Percentiles rank a stretch among this genome's conserved stretches.
phyloP scores from a whole-genome alignment of 1,140 invertebrate genomes.

The Megalopta genalis region DNA sequence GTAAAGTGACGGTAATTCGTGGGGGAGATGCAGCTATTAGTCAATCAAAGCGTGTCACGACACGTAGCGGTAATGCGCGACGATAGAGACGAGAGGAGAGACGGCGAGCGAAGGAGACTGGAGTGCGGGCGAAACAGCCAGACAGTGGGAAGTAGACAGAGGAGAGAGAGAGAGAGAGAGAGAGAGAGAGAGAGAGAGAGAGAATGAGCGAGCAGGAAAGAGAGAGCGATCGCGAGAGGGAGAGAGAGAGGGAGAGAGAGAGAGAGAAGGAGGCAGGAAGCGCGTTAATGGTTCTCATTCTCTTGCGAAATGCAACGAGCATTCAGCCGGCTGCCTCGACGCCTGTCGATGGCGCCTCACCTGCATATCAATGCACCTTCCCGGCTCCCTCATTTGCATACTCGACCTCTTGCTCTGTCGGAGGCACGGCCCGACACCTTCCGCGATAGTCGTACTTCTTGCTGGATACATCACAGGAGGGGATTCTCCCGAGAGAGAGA shows the following conservation, averaged over 20 bases:
- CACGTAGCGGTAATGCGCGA: slow-evolving; percentile 14
- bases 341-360: slow-evolving; percentile 61
- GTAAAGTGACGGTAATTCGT: slow-evolving; percentile 29
- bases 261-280: slow-evolving; percentile 12
- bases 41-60: slow-evolving; percentile 38
- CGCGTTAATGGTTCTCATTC: slow-evolving; percentile 55
- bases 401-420: slow-evolving; percentile 24
- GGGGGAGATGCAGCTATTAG: slow-evolving; percentile 37
- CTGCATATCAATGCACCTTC: slow-evolving; percentile 71
- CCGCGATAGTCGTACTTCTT: slow-evolving; percentile 26
- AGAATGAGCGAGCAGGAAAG: too few relatives aligned
- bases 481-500: not conserved
- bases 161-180: not conserved
- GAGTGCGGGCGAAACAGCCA: too few relatives aligned
- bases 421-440: slow-evolving; percentile 11
- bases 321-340: slow-evolving; percentile 65
- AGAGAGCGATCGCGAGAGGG: too few relatives aligned
- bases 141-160: not conserved
- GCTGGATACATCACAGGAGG: slow-evolving; percentile 9
- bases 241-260: not conserved
- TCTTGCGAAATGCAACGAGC: slow-evolving; percentile 49
- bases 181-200: not conserved
- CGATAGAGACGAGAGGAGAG: not conserved
- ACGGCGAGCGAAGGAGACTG: not conserved
- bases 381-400: slow-evolving; percentile 52